These are phyloP conservation scores for Oreohelix idahoensis DNA, from an alignment of 1,140 invertebrate species.

Conservation along the genomic window DNA sequence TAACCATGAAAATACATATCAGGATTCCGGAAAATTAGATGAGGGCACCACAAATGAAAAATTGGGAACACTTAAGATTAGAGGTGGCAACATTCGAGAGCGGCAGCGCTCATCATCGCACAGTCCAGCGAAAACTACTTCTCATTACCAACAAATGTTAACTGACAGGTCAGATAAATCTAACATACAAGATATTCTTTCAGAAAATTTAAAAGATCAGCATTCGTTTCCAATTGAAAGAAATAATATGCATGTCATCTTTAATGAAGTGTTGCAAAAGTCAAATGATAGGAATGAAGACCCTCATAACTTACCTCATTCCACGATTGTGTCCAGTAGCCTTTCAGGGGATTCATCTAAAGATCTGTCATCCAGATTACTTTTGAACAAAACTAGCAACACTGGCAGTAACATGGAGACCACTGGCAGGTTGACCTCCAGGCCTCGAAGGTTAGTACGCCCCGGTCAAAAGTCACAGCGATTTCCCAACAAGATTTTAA, in stretches of 20 bases:
- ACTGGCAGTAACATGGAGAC: neutral
- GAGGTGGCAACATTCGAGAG: neutral
- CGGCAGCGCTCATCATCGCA: neutral
- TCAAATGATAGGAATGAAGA: neutral
- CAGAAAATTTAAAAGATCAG: neutral
- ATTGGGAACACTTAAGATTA: too few species aligned
- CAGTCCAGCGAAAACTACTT: neutral
- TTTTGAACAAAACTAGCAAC: neutral
- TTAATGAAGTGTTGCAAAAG: neutral
- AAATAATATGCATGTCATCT: neutral
- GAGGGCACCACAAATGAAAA: neutral
- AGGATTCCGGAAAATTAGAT: neutral
- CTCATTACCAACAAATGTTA: neutral
- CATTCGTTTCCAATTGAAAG: neutral
- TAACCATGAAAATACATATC: neutral
- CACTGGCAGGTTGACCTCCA: neutral
- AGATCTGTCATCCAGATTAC: neutral
- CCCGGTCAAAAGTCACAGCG: conserved; percentile 16
- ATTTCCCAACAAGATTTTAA: conserved; percentile 20
- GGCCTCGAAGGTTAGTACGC: neutral
- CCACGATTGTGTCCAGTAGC: neutral
- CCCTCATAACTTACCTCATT: neutral
- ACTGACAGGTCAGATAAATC: neutral
- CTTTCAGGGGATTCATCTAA: neutral
- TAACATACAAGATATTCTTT: neutral